Percentiles rank a stretch among this genome's conserved stretches.
Evolutionary conservation across 2,888 invertebrate species (phyloP).

Genomic region (Hydraecia micacea): DNA sequence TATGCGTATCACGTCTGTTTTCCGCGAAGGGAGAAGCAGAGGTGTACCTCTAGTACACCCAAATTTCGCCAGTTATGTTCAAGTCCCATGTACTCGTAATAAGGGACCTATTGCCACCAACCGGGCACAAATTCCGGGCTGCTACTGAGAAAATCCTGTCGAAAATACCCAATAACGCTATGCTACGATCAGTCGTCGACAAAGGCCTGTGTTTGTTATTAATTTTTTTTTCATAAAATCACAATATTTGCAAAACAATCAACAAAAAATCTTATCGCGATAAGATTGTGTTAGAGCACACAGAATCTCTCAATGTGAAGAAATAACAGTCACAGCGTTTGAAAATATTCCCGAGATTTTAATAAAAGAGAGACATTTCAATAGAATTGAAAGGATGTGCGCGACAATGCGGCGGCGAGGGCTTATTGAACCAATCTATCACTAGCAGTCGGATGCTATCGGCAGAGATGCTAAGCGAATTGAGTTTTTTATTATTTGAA

Average conservation of each 20-base stretch:
- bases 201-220: neutral
- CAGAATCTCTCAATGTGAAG: too few relatives aligned
- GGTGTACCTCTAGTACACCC: neutral
- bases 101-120: neutral
- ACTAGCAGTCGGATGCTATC: slow-evolving; percentile 23
- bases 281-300: neutral
- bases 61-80: neutral
- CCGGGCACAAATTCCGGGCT: neutral
- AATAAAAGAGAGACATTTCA: slow-evolving; percentile 53
- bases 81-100: too few relatives aligned
- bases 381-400: slow-evolving; percentile 28
- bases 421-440: slow-evolving; percentile 56
- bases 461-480: slow-evolving; percentile 10
- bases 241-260: slow-evolving; percentile 8
- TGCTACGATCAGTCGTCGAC: neutral
- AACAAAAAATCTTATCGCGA: slow-evolving; percentile 17
- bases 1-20: neutral
- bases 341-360: slow-evolving; percentile 33
- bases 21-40: neutral
- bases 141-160: neutral
- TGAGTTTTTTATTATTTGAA: slow-evolving; percentile 8
- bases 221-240: neutral
- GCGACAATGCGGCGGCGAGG: slow-evolving; percentile 14
- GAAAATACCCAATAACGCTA: too few relatives aligned
- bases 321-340: too few relatives aligned